These are phyloP conservation scores for Atrina japonica DNA, from an alignment of 2,888 invertebrate genomes.

Conservation along the genomic window DNA sequence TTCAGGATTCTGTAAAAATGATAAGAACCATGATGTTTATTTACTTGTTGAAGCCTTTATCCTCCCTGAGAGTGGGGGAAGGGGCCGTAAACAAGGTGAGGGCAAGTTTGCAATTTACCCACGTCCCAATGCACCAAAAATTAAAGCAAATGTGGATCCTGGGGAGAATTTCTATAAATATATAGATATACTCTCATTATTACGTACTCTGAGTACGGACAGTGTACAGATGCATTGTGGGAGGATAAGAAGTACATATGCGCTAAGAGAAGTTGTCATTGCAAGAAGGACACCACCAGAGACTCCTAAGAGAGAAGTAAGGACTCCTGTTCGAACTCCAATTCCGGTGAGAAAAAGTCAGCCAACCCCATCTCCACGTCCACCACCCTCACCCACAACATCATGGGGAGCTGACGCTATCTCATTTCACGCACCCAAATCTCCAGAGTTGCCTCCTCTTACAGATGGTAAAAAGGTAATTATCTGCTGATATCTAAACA, in stretches of 20 bases:
- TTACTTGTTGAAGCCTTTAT: constrained; percentile 73
- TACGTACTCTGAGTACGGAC: constrained; percentile 69
- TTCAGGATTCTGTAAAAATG: constrained; percentile 77
- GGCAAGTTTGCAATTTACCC: constrained; percentile 78
- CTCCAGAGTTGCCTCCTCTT: constrained; percentile 62
- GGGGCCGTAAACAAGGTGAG: constrained; percentile 72
- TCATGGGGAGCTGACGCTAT: constrained; percentile 62
- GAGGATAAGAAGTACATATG: constrained; percentile 67
- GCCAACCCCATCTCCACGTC: constrained; percentile 25
- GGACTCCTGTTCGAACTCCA: constrained; percentile 18
- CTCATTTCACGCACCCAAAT: constrained; percentile 59
- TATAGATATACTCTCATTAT: constrained; percentile 69
- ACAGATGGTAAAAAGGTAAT: constrained; percentile 63
- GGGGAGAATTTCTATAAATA: constrained; percentile 74
- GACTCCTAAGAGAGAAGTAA: constrained; percentile 29
- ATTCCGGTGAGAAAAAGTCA: constrained; percentile 29
- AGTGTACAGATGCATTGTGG: constrained; percentile 78
- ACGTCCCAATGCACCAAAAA: constrained; percentile 71
- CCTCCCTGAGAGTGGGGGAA: constrained; percentile 56
- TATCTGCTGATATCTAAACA: too few species aligned
- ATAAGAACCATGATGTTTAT: constrained; percentile 75
- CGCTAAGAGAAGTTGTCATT: constrained; percentile 58
- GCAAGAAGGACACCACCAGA: constrained; percentile 36
- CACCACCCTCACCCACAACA: constrained; percentile 50
- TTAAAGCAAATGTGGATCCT: constrained; percentile 66